phyloP scores from a whole-genome alignment of 1,140 invertebrate genomes.

The Musca vetustissima region DNA sequence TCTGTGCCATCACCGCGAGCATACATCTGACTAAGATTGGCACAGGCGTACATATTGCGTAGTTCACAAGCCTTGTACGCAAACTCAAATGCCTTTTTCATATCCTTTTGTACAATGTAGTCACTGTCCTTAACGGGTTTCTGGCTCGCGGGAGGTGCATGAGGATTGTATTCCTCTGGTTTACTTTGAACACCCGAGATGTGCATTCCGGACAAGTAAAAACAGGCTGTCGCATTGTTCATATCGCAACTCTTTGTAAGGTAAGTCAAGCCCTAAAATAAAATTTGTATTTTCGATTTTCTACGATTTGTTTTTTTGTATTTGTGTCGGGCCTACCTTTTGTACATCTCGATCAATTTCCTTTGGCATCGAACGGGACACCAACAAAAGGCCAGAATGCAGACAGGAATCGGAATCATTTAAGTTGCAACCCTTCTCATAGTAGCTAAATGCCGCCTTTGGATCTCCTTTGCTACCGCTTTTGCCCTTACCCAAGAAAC shows the following conservation, averaged over 20 bases:
- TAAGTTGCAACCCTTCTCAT: constrained; percentile 75
- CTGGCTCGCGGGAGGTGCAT: constrained; percentile 14
- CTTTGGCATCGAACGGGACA: constrained; percentile 58
- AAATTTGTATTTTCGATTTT: too few relatives aligned
- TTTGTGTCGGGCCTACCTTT: constrained; percentile 55
- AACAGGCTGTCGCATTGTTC: constrained; percentile 75
- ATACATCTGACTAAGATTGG: constrained; percentile 78
- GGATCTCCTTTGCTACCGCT: constrained; percentile 59
- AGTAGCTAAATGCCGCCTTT: constrained; percentile 68
- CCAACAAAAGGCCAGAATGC: constrained; percentile 71
- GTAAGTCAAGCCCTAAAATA: constrained; percentile 62
- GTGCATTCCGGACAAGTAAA: constrained; percentile 76
- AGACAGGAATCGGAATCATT: constrained; percentile 71
- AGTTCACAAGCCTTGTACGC: constrained; percentile 76
- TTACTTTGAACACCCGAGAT: constrained; percentile 67
- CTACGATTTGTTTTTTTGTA: background rate
- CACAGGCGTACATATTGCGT: constrained; percentile 81
- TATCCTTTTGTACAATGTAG: constrained; percentile 68
- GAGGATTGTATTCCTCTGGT: constrained; percentile 46
- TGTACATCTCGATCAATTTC: constrained; percentile 59
- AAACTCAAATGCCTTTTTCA: constrained; percentile 73
- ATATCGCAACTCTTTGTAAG: constrained; percentile 72
- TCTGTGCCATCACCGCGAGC: constrained; percentile 70
- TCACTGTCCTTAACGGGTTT: constrained; percentile 48
- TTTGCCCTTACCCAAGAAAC: constrained; percentile 64